phyloP scores from a whole-genome alignment of 2,888 invertebrate species.

The Chrysina gloriosa region DNA sequence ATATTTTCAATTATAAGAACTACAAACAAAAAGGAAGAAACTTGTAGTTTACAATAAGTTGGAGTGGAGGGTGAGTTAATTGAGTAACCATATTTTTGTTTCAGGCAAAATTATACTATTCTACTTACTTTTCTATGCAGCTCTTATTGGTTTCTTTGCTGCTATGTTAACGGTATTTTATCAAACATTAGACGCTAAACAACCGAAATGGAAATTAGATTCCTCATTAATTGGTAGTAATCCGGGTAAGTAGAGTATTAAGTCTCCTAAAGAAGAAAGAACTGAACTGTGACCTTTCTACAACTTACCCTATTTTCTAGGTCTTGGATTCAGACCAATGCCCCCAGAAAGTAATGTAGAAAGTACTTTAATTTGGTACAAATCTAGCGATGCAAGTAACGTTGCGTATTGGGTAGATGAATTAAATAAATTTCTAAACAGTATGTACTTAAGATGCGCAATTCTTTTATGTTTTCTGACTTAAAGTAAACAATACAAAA shows the following conservation, averaged over 20 bases:
- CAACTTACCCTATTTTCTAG: conserved; percentile 66
- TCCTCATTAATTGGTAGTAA: conserved; percentile 91
- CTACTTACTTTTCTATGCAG: conserved; percentile 95
- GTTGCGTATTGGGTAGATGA: conserved; percentile 84
- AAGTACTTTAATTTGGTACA: conserved; percentile 97
- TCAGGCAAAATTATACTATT: conserved; percentile 95
- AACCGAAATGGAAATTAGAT: conserved; percentile 91
- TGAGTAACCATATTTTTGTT: conserved; percentile 67
- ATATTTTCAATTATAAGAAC: too few relatives aligned
- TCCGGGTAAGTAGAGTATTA: conserved; percentile 88
- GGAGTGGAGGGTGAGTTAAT: too few relatives aligned
- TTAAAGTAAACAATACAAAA: background rate
- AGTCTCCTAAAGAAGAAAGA: too few relatives aligned
- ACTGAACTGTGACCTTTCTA: too few relatives aligned
- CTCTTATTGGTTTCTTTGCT: conserved; percentile 93
- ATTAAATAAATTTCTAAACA: conserved; percentile 79
- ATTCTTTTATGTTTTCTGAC: background rate
- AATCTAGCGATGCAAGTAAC: conserved; percentile 80
- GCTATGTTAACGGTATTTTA: conserved; percentile 95
- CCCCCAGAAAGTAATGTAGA: conserved; percentile 92
- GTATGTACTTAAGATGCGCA: conserved; percentile 68
- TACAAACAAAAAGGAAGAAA: too few relatives aligned
- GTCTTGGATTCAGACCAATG: conserved; percentile 97
- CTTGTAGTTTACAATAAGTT: too few relatives aligned
- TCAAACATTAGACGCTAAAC: conserved; percentile 85